Evolutionary conservation across 2,113 vertebrate species (phyloP).

Genomic region (Oreochromis spilurus): DNA sequence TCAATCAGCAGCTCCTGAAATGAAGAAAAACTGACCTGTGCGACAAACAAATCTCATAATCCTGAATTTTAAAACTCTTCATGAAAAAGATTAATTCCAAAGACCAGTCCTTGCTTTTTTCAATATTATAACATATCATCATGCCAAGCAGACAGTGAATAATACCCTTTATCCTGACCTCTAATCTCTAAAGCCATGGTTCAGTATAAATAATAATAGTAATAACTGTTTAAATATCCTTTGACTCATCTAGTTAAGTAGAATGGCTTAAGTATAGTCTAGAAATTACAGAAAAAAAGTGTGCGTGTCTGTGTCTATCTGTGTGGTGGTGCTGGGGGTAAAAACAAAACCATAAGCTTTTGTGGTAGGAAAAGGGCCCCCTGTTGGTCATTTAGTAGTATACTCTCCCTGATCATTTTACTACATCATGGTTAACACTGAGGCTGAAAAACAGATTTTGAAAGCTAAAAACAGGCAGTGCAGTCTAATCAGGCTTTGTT

Average conservation of each 20-base stretch:
- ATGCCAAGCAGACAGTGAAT: not conserved
- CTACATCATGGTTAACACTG: not conserved
- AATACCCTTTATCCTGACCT: not conserved
- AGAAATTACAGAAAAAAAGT: not conserved
- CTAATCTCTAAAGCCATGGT: not conserved
- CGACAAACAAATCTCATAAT: not conserved
- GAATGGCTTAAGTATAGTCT: not conserved
- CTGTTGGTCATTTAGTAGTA: slow-evolving; percentile 19
- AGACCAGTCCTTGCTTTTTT: not conserved
- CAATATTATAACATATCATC: not conserved
- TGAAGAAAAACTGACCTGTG: not conserved
- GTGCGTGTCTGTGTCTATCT: not conserved
- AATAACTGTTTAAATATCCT: not conserved
- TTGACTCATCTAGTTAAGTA: not conserved
- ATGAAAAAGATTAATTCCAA: not conserved
- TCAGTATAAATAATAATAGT: not conserved
- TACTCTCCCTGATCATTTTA: not conserved
- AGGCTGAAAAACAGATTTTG: not conserved
- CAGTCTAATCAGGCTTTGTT: not conserved
- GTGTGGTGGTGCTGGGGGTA: not conserved
- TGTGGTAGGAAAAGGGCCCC: slow-evolving; percentile 24
- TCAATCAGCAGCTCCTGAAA: not conserved
- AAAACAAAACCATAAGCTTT: not conserved
- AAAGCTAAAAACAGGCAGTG: not conserved
- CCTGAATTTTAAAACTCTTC: not conserved